Evolutionary conservation across 1,140 invertebrate species (phyloP), one percentile per base, ranked within the genome.

Genomic region (Idris sp.): DNA sequence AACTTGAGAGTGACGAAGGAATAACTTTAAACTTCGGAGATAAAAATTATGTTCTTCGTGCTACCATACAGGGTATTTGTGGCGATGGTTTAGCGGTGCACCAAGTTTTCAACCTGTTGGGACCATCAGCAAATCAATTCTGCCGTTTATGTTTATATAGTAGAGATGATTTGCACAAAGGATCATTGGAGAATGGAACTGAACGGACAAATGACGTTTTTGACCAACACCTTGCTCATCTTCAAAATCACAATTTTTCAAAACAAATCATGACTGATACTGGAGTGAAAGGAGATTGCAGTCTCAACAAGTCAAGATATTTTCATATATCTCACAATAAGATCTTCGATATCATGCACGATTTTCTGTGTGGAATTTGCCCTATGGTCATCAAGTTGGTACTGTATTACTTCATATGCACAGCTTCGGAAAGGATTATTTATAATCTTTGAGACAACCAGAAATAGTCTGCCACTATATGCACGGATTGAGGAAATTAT

Each of bases 321-420:
- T 76, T 76, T 61, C 53, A 76, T 35, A 59, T 65, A 9, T 28
- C 59, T 18, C 3, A 18, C 2, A 76, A 76, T 30, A 65, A 76
- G 59, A 25, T 71, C 19, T 61, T 76, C 11, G 64, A 76, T 22
- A 26, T 44, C 3, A 71, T 75, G 64, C 73, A 71, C 15, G 65
- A 69, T 38, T 56, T 49, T 4, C 58, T 75, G 30, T 62, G 65
- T 35, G 46, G 67, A 30, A 28, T 65, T 7, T 75, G 65, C 44
- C 58, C 51, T 9, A 58, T 65, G 44, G 41, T 65, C 6, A 4
- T 69, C 8, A 65, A 69, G 43, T 14, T 71, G 13, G 61, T 78
- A 1, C 28, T 74, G 14, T 22, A 49, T 9, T 8, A 74, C 7
- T 67, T 46, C 35, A 10, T 56, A n/a, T 22, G 5, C 1, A 1